phyloP scores from a whole-genome alignment of 1,140 invertebrate genomes.

The Ptiloglossa arizonensis region DNA sequence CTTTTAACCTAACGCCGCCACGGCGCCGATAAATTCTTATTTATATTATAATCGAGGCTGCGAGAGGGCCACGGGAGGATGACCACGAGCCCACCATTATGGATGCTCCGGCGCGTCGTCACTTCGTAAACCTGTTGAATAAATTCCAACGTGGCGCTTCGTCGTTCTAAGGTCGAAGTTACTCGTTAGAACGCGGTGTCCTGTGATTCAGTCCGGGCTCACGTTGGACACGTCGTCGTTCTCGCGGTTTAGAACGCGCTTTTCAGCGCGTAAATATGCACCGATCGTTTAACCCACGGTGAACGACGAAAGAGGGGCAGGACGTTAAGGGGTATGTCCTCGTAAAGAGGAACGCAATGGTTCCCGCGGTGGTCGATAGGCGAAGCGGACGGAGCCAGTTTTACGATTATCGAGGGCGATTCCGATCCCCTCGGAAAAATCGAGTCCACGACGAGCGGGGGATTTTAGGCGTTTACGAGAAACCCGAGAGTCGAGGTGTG shows the following conservation, averaged over 20 bases:
- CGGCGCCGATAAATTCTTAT: constrained; percentile 77
- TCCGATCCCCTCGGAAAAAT: background rate
- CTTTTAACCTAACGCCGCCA: constrained; percentile 74
- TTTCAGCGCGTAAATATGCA: constrained; percentile 8
- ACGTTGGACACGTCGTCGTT: background rate
- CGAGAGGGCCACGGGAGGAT: constrained; percentile 22
- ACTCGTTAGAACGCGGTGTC: constrained; percentile 60
- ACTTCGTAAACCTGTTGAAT: constrained; percentile 79
- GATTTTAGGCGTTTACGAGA: constrained; percentile 18
- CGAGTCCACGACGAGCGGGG: no score
- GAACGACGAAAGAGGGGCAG: background rate
- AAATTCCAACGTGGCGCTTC: constrained; percentile 68
- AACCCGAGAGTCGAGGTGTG: constrained; percentile 4
- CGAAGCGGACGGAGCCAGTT: background rate
- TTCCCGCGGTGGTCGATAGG: background rate
- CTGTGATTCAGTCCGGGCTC: constrained; percentile 14
- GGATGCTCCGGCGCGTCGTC: constrained; percentile 77
- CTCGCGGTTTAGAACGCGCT: background rate
- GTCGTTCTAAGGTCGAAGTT: constrained; percentile 54
- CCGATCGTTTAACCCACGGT: background rate
- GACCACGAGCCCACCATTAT: constrained; percentile 72
- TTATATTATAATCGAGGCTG: constrained; percentile 76
- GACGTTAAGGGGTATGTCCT: constrained; percentile 21
- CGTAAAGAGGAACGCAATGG: constrained; percentile 24
- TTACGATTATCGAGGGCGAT: constrained; percentile 22